Percentiles rank a stretch among this genome's conserved stretches.
Conservation (phyloP, 2,797 vertebrate genomes). For the Zenarchopterus dispar region DNA sequence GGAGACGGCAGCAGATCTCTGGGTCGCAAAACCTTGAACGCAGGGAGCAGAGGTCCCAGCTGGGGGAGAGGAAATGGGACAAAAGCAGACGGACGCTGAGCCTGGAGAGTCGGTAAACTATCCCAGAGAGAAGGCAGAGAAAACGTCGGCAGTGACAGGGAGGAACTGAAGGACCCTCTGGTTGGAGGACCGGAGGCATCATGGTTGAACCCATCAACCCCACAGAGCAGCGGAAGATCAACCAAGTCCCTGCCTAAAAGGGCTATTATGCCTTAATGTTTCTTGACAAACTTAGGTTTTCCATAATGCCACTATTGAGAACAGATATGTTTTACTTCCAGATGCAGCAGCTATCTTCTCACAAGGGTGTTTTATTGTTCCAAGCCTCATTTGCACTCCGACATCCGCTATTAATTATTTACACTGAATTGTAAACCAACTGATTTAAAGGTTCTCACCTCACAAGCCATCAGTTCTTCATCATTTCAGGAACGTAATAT, state of each 20-base stretch:
- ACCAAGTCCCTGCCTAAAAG: slow-evolving; percentile 67
- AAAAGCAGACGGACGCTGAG: slow-evolving; percentile 49
- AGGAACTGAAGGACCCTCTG: slow-evolving; percentile 46
- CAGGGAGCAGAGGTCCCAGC: slow-evolving; percentile 42
- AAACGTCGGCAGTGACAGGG: slow-evolving; percentile 34
- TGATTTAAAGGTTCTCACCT: slow-evolving; percentile 33
- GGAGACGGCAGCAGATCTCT: slow-evolving; percentile 30
- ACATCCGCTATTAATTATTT: slow-evolving; percentile 31
- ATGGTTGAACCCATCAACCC: slow-evolving; percentile 62
- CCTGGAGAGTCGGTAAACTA: slow-evolving; percentile 50
- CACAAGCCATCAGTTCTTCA: slow-evolving; percentile 35
- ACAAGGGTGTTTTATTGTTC: slow-evolving; percentile 50
- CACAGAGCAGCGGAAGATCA: slow-evolving; percentile 67
- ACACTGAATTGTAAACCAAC: slow-evolving; percentile 30
- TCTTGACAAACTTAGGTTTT: slow-evolving; percentile 57
- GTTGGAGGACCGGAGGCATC: slow-evolving; percentile 39
- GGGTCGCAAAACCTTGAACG: slow-evolving; percentile 45
- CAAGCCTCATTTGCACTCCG: slow-evolving; percentile 55
- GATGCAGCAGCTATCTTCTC: slow-evolving; percentile 56
- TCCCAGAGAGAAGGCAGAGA: slow-evolving; percentile 33
- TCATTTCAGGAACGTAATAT: slow-evolving; percentile 44
- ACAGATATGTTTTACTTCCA: slow-evolving; percentile 48
- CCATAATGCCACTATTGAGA: slow-evolving; percentile 59
- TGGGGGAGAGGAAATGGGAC: slow-evolving; percentile 33
- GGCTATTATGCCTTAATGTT: slow-evolving; percentile 75